Evolutionary conservation across 1,140 invertebrate genomes (phyloP).

Genomic region (Drosophila sulfurigaster): DNA sequence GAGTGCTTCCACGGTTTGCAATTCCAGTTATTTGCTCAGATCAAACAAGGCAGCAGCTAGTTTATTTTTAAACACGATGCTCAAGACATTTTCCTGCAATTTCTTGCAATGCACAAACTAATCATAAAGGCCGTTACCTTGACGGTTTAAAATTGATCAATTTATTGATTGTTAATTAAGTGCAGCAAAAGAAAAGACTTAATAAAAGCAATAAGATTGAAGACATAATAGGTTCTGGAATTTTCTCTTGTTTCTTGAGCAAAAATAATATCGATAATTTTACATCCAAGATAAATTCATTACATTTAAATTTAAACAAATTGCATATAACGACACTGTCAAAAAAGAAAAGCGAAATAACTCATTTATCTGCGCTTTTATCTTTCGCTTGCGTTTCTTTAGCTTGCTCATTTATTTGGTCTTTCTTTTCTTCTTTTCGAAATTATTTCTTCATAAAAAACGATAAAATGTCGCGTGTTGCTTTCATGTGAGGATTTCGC

Average conservation of each 20-base stretch:
- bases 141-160: no score
- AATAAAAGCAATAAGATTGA: no score
- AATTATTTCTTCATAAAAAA: constrained; percentile 46
- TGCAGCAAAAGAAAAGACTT: no score
- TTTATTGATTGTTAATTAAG: no score
- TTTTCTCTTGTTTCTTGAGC: no score
- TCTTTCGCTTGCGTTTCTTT: constrained; percentile 10
- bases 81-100: neutral
- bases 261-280: no score
- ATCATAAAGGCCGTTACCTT: no score
- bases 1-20: neutral
- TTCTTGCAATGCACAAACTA: no score
- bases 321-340: neutral
- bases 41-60: neutral
- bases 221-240: no score
- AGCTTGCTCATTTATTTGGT: constrained; percentile 4
- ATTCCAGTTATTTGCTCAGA: neutral
- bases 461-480: constrained; percentile 54
- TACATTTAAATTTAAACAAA: no score
- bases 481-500: constrained; percentile 37
- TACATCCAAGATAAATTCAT: no score
- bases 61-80: neutral
- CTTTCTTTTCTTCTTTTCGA: neutral
- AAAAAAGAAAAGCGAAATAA: no score
- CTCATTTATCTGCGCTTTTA: constrained; percentile 49